Evolutionary conservation across 2,113 vertebrate genomes (phyloP).

Genomic region (Galeopterus variegatus): DNA sequence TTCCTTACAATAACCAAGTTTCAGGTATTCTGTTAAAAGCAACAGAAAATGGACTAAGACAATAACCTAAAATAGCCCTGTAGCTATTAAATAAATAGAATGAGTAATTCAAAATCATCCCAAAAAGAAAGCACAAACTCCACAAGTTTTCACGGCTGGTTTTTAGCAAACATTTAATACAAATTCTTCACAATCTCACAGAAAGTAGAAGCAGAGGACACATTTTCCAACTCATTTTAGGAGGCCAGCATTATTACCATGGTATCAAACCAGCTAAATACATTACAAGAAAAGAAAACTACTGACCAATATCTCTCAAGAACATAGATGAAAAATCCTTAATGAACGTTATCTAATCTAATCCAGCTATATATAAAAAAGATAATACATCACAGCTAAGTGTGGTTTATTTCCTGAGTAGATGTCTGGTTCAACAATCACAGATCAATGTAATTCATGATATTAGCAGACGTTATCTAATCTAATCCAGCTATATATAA

Average conservation of each 20-base stretch:
- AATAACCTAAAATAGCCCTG: background rate
- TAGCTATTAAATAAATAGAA: background rate
- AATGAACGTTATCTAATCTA: background rate
- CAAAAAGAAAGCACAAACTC: background rate
- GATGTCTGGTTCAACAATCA: background rate
- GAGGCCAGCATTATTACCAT: background rate
- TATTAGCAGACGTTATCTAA: background rate
- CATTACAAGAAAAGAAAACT: background rate
- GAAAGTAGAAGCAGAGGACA: background rate
- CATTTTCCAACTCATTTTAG: background rate
- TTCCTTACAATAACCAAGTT: too few relatives aligned
- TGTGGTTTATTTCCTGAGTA: background rate
- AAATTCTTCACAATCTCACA: background rate
- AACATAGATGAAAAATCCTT: background rate
- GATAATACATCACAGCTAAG: background rate
- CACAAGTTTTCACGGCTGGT: background rate
- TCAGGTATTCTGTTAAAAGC: too few relatives aligned
- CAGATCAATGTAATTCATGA: background rate
- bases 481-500: background rate
- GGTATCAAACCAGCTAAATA: background rate
- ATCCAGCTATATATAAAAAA: background rate
- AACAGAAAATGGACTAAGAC: too few relatives aligned
- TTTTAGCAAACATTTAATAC: background rate
- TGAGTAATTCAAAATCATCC: background rate
- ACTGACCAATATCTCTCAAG: background rate